Evolutionary conservation across 1,140 invertebrate species (phyloP).

Genomic region (Nymphalis io): DNA sequence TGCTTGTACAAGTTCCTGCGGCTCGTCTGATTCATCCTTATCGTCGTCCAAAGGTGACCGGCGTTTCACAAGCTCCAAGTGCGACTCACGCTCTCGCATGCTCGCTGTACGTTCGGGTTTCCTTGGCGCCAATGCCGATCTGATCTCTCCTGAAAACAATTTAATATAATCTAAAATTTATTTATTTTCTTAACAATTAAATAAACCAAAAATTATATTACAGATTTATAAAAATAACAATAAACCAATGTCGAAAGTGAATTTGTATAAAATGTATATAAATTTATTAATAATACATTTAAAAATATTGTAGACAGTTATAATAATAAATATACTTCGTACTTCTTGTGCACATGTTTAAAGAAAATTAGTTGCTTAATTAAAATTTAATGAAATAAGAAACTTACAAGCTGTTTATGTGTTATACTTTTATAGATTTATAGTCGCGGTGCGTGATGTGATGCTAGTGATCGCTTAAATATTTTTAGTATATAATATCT

Average conservation of each 20-base stretch:
- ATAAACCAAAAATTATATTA: not conserved
- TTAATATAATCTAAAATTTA: constrained; percentile 30
- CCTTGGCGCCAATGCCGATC: constrained; percentile 86
- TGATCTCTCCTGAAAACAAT: constrained; percentile 84
- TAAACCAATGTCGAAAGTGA: too few species aligned
- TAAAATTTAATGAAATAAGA: not conserved
- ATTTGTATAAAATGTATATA: too few species aligned
- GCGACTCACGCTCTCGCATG: constrained; percentile 87
- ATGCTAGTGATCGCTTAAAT: too few species aligned
- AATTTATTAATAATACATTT: too few species aligned
- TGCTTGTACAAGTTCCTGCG: constrained; percentile 68
- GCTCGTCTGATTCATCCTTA: constrained; percentile 71
- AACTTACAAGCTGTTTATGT: not conserved
- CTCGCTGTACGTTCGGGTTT: constrained; percentile 92
- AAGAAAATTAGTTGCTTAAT: too few species aligned
- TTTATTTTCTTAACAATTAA: constrained; percentile 10
- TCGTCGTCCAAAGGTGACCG: constrained; percentile 76
- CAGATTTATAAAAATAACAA: not conserved
- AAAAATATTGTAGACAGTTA: too few species aligned
- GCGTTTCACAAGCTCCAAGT: constrained; percentile 82
- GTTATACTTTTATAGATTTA: not conserved
- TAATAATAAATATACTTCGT: too few species aligned
- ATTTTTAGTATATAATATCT: constrained; percentile 44
- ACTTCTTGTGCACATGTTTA: too few species aligned
- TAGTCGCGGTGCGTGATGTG: too few species aligned